Evolutionary conservation across 2,888 invertebrate species (phyloP), one percentile per base, ranked within the genome.

Genomic region (Saturnia japonica): DNA sequence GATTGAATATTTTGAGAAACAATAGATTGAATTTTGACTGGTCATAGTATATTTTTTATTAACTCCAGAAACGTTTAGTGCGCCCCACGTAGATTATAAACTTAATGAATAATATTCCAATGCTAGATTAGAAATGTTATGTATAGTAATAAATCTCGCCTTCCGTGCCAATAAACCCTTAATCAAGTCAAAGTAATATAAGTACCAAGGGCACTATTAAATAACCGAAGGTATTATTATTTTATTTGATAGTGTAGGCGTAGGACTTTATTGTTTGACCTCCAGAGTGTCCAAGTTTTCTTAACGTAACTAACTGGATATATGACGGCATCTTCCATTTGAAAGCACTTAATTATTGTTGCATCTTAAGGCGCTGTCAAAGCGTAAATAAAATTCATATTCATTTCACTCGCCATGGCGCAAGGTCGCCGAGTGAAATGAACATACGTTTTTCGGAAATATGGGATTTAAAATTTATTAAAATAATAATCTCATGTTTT

Each of bases 141-240:
- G 40, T 64, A 40, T 40, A 19, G 64, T 19, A 64, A 64, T 64
- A 64, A 64, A 64, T 40, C 64, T 64, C 57, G 40, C 40, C 40
- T 64, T 57, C 25, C 57, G 14, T 64, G 64, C 40, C 11, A 40
- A 64, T 64, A 64, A 64, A 64, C 64, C 40, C 64, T 64, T 64
- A 64, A 64, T 64, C 64, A 64, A 64, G 40, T 64, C 40, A 40
- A 40, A 64, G 40, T 40, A 64, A 40, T 40, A 64, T 64, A 34
- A n/a, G 57, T 12, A 40, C 40, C 64, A 64, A 64, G 64, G 64
- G 12, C 64, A 64, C 64, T 64, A 34, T 40, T 40, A 40, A 64
- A 64, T 64, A 64, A 64, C 64, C 22, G 40, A 64, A 64, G 64
- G 40, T 64, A 64, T 64, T 7, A 64, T 64, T 64, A 64, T 40